Base-by-base conservation (phyloP, 2,113 vertebrate species). In the Zootoca vivipara region DNA sequence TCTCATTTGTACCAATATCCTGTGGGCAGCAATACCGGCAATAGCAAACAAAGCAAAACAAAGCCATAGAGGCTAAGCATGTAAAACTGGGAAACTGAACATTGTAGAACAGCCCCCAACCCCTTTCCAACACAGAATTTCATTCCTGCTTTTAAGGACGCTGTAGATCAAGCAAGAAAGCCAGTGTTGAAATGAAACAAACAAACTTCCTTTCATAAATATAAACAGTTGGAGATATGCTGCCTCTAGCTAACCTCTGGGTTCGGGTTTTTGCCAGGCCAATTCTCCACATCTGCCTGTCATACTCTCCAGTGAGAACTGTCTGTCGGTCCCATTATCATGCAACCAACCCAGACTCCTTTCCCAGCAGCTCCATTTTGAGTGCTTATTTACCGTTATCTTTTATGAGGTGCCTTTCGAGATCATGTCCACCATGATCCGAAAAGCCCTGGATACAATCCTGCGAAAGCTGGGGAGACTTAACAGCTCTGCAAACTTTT, bases 51-150 rank as follows among this genome's bases (percentile, higher is more conserved):
- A 78, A 80, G 12, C 46, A 12, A 52, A 52, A 52, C 46, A 52
- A 52, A 83, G 94, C 82, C 56, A 62, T 20, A 89, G 35, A 85
- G 65, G 79, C 4, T 30, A 64, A 33, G 4, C 78, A 30, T 0
- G 0, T 78, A 91, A 62, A 89, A 90, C 89, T 88, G 13, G 56
- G 18, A 82, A 92, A 79, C 88, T 89, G 87, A 89, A 91, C 30
- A 83, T 70, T 87, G n/a, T 20, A 73, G 30, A 85, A 28, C 84
- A 89, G 2, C 20, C 65, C 65, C 24, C 46, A 46, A 46, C 7
- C 15, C 67, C 1, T 2, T 8, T 52, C 8, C 12, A 79, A 58
- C 20, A 56, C 78, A 79, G 46, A 78, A 52, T 56, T 52, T 58
- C n/a, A 20, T n/a, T 79, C n/a, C 56, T 79, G 78, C 52, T 22